phyloP scores from a whole-genome alignment of 2,797 vertebrate species.

The Coreius guichenoti region DNA sequence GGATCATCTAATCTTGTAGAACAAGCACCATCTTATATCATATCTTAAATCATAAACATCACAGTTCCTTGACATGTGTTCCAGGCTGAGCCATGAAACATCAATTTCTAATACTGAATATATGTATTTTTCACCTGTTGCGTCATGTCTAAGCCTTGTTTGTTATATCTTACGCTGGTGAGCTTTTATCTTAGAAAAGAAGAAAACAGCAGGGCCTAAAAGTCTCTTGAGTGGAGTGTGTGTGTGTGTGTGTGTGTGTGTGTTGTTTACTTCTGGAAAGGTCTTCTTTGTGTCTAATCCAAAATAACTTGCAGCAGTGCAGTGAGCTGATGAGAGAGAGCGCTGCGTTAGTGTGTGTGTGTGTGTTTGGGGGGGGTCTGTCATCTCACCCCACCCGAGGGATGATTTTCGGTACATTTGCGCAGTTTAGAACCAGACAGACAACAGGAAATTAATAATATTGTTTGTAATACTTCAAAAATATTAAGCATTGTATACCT shows the following conservation, averaged over 20 bases:
- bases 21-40: neutral
- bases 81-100: neutral
- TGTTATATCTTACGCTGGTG: neutral
- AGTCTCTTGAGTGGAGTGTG: slow-evolving; percentile 20
- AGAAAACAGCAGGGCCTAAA: slow-evolving; percentile 36
- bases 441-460: slow-evolving; percentile 6
- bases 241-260: slow-evolving; percentile 24
- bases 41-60: neutral
- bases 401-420: slow-evolving; percentile 11
- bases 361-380: neutral
- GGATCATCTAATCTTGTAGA: neutral
- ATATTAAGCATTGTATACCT: neutral
- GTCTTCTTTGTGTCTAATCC: slow-evolving; percentile 29
- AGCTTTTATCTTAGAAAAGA: slow-evolving; percentile 40
- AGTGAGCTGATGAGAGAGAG: slow-evolving; percentile 25
- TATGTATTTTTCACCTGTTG: slow-evolving; percentile 15
- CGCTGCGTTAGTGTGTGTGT: neutral
- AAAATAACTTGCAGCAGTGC: slow-evolving; percentile 42
- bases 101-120: slow-evolving; percentile 3
- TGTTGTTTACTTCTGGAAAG: slow-evolving; percentile 26
- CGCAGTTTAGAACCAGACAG: slow-evolving; percentile 19
- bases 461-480: neutral
- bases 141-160: slow-evolving; percentile 16
- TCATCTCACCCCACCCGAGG: slow-evolving; percentile 21
- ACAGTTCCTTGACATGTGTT: neutral